Evolutionary conservation across 2,113 vertebrate species (phyloP).

Genomic region (Halichoerus grypus): DNA sequence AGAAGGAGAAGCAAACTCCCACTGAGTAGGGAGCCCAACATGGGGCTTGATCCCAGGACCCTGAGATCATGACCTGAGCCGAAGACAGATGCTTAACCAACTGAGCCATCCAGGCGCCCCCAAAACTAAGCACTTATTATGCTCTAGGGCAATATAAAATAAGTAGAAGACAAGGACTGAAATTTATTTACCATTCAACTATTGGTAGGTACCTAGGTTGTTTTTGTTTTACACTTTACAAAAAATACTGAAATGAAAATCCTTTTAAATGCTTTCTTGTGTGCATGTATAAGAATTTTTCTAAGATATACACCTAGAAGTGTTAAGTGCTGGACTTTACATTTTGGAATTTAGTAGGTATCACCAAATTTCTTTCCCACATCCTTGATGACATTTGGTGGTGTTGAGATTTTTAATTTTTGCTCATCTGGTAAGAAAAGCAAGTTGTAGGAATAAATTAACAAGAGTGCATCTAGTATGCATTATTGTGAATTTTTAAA

Average conservation of each 20-base stretch:
- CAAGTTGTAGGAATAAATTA: conserved; percentile 2
- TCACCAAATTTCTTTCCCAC: neutral
- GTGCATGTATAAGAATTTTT: neutral
- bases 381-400: neutral
- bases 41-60: neutral
- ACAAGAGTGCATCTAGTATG: neutral
- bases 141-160: neutral
- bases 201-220: neutral
- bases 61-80: neutral
- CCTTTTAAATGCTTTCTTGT: neutral
- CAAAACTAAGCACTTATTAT: neutral
- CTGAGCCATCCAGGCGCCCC: neutral
- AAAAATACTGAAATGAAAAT: neutral
- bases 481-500: conserved; percentile 2
- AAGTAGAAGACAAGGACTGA: neutral
- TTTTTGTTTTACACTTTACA: conserved; percentile 41
- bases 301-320: neutral
- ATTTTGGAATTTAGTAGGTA: conserved; percentile 16
- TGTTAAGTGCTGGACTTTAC: neutral
- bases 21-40: neutral
- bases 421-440: neutral
- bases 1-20: neutral
- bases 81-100: neutral
- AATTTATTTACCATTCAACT: conserved; percentile 11
- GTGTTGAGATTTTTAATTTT: conserved; percentile 36